Conservation (phyloP, 2,113 vertebrate genomes). For the Gila orcuttii region DNA sequence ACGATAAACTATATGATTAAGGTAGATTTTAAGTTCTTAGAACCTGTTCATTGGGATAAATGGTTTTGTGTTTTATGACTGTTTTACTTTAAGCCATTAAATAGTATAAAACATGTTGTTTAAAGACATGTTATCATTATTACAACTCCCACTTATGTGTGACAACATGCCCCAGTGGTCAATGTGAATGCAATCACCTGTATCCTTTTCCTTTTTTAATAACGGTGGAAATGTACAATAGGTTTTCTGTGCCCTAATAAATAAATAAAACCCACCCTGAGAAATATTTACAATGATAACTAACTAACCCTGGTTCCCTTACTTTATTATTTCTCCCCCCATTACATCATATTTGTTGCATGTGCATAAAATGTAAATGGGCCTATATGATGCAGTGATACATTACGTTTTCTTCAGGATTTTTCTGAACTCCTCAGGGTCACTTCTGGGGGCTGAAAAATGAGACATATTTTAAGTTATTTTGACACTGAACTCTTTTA, state of each 20-base stretch:
- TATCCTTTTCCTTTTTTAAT: no score
- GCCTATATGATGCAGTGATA: conserved; percentile 2
- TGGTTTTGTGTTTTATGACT: no score
- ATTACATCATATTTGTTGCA: neutral
- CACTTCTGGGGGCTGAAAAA: conserved; percentile 27
- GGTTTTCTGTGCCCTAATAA: neutral
- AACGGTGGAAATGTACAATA: neutral
- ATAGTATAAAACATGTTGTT: no score
- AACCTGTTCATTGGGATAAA: no score
- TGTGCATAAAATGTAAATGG: no score
- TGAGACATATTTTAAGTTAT: neutral
- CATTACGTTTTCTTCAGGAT: conserved; percentile 76
- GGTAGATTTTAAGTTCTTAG: no score
- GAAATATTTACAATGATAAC: neutral
- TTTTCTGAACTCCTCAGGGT: conserved; percentile 70
- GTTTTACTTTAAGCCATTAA: no score
- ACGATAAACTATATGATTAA: no score
- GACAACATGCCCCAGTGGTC: no score
- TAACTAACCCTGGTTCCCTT: neutral
- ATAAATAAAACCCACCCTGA: neutral
- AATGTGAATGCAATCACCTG: no score
- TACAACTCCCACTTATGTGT: no score
- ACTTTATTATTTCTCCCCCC: neutral
- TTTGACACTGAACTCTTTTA: neutral
- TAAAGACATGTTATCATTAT: no score